Percentiles rank a stretch among this genome's conserved stretches.
These are phyloP conservation scores for Erithacus rubecula DNA, from an alignment of 2,797 vertebrate species.

Conservation along the genomic window DNA sequence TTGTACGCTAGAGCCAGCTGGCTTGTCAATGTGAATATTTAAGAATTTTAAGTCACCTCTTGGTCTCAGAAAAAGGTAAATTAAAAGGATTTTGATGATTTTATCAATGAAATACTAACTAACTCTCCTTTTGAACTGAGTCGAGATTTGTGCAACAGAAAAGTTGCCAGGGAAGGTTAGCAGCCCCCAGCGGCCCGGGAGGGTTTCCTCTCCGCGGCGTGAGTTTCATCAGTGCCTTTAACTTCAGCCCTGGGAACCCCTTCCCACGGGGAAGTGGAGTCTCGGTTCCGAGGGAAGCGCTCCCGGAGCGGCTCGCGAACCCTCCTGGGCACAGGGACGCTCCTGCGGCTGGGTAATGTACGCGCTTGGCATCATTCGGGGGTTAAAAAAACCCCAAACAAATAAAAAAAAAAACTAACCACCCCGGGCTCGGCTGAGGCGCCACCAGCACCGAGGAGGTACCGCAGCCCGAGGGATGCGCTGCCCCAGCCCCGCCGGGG, in stretches of 20 bases:
- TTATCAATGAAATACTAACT: slow-evolving; percentile 42
- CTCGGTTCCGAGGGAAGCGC: background rate
- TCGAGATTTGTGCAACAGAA: background rate
- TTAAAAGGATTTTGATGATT: slow-evolving; percentile 55
- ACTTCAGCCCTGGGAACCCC: background rate
- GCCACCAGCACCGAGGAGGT: too few species aligned
- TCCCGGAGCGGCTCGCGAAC: background rate
- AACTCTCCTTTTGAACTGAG: slow-evolving; percentile 26
- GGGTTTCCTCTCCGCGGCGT: background rate
- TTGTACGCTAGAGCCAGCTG: slow-evolving; percentile 19
- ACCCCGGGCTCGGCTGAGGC: background rate
- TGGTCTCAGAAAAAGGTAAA: slow-evolving; percentile 49
- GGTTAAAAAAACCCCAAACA: fast-evolving
- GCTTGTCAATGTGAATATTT: slow-evolving; percentile 44
- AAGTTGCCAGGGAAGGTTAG: background rate
- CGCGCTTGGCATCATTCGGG: background rate
- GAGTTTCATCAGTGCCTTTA: background rate
- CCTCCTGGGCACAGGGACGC: background rate
- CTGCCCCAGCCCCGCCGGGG: background rate
- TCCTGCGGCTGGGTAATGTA: background rate
- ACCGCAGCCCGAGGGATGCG: background rate
- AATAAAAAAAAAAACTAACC: background rate
- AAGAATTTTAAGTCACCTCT: slow-evolving; percentile 25
- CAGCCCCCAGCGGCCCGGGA: background rate
- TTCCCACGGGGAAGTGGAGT: background rate